Percentiles rank a stretch among this genome's conserved stretches.
Evolutionary conservation across 2,888 invertebrate genomes (phyloP).

Genomic region (Poecilus cupreus): DNA sequence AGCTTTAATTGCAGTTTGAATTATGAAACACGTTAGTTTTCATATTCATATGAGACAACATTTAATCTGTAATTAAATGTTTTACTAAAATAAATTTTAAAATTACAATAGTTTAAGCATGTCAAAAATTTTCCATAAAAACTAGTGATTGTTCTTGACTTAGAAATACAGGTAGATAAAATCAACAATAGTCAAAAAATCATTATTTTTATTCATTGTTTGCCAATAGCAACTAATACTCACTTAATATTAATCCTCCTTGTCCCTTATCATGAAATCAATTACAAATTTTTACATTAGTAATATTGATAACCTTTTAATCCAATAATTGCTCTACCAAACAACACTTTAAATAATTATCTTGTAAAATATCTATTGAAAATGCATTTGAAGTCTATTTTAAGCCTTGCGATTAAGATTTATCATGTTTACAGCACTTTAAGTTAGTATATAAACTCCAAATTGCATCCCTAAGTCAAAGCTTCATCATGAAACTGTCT

Average conservation of each 20-base stretch:
- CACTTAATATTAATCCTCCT: background rate
- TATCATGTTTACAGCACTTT: background rate
- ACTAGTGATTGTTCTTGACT: too few species aligned
- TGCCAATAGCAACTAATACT: background rate
- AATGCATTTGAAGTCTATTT: background rate
- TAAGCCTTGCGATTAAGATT: background rate
- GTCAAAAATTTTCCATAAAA: too few species aligned
- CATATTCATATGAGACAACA: conserved; percentile 1
- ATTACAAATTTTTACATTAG: background rate
- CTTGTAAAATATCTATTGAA: background rate
- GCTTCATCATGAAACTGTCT: conserved; percentile 20
- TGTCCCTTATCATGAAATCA: background rate
- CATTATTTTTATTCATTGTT: background rate
- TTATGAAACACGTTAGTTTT: background rate
- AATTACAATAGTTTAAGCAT: background rate
- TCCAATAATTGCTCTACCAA: background rate
- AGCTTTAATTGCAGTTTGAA: conserved; percentile 3
- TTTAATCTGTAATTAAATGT: conserved; percentile 9
- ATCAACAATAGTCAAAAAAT: background rate
- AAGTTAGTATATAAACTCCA: background rate
- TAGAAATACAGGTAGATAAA: too few species aligned
- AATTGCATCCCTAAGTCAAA: background rate
- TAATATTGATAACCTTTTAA: background rate
- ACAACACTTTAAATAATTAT: background rate
- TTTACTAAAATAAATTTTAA: background rate